Conservation (phyloP, 2,113 vertebrate species). For the Stomatorhinus ivindoensis region DNA sequence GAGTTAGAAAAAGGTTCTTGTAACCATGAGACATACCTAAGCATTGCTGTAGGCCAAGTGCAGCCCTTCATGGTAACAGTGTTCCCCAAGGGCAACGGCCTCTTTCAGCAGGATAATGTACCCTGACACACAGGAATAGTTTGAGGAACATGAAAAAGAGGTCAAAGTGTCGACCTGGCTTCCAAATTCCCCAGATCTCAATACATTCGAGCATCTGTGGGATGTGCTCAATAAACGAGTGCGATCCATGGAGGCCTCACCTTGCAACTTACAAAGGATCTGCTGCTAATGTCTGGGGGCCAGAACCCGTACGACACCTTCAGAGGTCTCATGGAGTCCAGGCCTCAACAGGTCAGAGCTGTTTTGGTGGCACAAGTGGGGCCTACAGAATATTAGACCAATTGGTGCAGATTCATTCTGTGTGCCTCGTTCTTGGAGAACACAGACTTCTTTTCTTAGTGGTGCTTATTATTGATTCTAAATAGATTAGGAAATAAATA, state of each 20-base stretch:
- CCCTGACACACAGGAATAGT: background rate
- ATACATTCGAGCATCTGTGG: background rate
- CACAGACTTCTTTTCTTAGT: background rate
- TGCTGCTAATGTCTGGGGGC: background rate
- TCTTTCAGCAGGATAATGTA: background rate
- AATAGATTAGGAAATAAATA: background rate
- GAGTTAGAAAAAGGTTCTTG: background rate
- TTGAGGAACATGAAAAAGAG: background rate
- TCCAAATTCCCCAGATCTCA: background rate
- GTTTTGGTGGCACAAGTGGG: background rate
- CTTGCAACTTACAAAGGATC: background rate
- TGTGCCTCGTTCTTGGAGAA: background rate
- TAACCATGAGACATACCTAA: background rate
- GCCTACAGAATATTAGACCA: background rate
- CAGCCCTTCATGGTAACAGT: background rate
- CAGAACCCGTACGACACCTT: background rate
- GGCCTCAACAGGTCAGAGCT: background rate
- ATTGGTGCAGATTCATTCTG: background rate
- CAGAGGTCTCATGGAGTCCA: background rate
- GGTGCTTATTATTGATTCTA: background rate
- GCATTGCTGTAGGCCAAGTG: background rate
- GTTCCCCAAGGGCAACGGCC: background rate
- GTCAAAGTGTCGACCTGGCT: background rate
- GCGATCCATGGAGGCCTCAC: background rate
- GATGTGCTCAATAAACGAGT: background rate